Evolutionary conservation across 1,140 invertebrate species (phyloP), one percentile per base, ranked within the genome.

Genomic region (Lucilia sericata): DNA sequence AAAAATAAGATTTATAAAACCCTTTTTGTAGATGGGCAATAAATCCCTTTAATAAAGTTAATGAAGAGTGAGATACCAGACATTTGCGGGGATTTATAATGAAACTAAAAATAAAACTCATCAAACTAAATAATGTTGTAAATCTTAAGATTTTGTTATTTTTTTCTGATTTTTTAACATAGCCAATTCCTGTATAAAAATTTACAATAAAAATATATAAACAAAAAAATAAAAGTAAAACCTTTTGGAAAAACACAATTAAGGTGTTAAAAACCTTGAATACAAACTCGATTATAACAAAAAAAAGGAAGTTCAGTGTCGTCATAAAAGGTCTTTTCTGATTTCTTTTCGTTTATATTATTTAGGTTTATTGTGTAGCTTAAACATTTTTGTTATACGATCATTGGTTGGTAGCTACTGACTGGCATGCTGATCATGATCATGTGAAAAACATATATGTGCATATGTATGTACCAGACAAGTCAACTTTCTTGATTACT

Each of bases 81-180:
- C 42, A 10, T 12, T 12, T 55, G 51, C 10, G 4, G 7, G 51
- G 51, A 55, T 30, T 30, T 30, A 30, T 30, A 30, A 30, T 30
- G 25, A 30, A 30, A 30, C 25, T 30, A 30, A 30, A 17, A 55
- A 17, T 55, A 55, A 55, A 55, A 55, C 51, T 55, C 51, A 55
- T 55, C 51, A 55, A 55, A 55, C 51, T 55, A 55, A 55, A 55
- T 55, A 55, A 55, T 55, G 51, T 55, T 55, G 51, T 55, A 55
- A 55, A 55, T 55, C 51, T 55, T 55, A 42, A 42, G 42, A 3
- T 42, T 42, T 42, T 42, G 42, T 42, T 2, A n/a, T n/a, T 42
- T 42, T 42, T 42, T 42, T 42, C 10, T 30, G 25, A 30, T 55
- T 55, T 55, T 55, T 12, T 8, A 2, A 2, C 7, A 55, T 5